A percentile compares a stretch with the other conserved stretches of the same genome.
Evolutionary conservation across 2,888 invertebrate genomes (phyloP).

Genomic region (Drosophila yooni): DNA sequence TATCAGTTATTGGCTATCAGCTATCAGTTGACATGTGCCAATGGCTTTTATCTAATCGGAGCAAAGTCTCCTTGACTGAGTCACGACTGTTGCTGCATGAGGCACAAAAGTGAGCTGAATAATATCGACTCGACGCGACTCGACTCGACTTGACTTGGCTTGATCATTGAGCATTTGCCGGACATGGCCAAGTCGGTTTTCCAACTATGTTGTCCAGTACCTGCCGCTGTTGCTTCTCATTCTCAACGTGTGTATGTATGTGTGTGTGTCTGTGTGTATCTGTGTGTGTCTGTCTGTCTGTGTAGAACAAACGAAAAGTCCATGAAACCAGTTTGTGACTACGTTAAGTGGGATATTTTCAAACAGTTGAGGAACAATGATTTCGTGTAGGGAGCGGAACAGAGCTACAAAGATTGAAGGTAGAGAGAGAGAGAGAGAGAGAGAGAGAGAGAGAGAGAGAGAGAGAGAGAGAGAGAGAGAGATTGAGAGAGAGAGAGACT

Average conservation of each 20-base stretch:
- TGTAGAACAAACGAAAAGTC: constrained; percentile 55
- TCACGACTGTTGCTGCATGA: constrained; percentile 17
- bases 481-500: not conserved
- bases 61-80: constrained; percentile 12
- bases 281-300: constrained; percentile 19
- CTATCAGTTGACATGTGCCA: constrained; percentile 42
- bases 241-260: not conserved
- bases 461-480: not conserved
- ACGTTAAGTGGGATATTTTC: constrained; percentile 43
- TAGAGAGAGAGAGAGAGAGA: not conserved
- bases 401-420: not conserved
- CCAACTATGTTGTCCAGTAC: constrained; percentile 28
- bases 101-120: not conserved
- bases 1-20: constrained; percentile 12
- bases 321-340: constrained; percentile 55
- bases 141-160: constrained; percentile 18
- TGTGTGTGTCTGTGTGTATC: constrained; percentile 10
- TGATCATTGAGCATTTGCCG: constrained; percentile 22
- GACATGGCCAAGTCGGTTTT: constrained; percentile 38
- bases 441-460: not conserved
- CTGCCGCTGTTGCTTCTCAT: constrained; percentile 28
- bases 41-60: constrained; percentile 41
- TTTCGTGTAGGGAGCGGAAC: constrained; percentile 1
- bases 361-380: constrained; percentile 30
- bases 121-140: not conserved